Conservation (phyloP, 2,888 invertebrate genomes). For the Adineta ricciae region DNA sequence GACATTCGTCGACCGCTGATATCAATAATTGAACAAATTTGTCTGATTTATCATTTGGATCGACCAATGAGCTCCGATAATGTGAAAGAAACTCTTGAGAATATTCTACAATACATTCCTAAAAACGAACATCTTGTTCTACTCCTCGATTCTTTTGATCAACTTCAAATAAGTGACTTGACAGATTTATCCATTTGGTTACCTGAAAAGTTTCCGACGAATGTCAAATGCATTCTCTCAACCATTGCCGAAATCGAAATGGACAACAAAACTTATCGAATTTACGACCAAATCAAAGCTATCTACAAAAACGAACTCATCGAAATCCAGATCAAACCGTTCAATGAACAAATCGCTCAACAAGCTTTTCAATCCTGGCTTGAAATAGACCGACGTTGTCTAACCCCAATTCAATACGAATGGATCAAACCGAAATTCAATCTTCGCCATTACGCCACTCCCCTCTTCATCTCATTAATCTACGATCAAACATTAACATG, state of each 20-base stretch:
- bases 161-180: neutral
- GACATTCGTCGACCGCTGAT: neutral
- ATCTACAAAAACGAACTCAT: neutral
- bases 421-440: neutral
- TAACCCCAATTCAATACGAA: neutral
- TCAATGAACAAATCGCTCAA: neutral
- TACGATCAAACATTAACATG: constrained; percentile 8
- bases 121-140: neutral
- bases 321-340: neutral
- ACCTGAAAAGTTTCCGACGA: neutral
- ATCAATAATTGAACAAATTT: neutral
- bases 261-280: neutral
- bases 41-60: neutral
- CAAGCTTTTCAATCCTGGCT: neutral
- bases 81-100: neutral
- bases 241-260: neutral
- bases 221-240: neutral
- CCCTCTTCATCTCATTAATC: neutral
- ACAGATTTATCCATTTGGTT: neutral
- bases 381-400: neutral
- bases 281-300: neutral
- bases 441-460: neutral
- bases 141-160: neutral
- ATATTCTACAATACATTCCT: neutral
- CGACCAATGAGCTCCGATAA: neutral